phyloP scores from a whole-genome alignment of 2,888 invertebrate species.

The Phrixothrix hirtus region DNA sequence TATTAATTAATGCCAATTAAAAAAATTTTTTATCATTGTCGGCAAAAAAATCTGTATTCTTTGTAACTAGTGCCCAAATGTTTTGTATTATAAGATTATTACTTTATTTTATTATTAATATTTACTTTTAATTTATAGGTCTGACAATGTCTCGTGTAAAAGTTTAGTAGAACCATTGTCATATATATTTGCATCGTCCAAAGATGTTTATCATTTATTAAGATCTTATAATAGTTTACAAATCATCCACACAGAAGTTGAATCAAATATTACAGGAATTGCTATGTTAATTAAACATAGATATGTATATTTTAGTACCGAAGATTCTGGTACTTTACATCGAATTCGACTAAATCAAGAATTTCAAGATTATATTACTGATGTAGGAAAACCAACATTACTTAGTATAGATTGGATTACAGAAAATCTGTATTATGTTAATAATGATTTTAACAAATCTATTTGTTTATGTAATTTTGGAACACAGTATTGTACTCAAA shows the following conservation, averaged over 20 bases:
- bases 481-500: slow-evolving; percentile 42
- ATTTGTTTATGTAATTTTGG: slow-evolving; percentile 51
- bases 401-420: slow-evolving; percentile 77
- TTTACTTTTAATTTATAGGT: slow-evolving; percentile 45
- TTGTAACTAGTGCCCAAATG: too few relatives aligned
- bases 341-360: slow-evolving; percentile 52
- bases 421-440: slow-evolving; percentile 69
- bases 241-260: slow-evolving; percentile 55
- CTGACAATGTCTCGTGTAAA: slow-evolving; percentile 70
- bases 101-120: background rate
- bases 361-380: slow-evolving; percentile 49
- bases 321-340: slow-evolving; percentile 55
- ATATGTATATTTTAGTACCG: slow-evolving; percentile 59
- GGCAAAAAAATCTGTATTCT: background rate
- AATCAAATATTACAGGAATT: slow-evolving; percentile 59
- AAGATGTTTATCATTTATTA: slow-evolving; percentile 61
- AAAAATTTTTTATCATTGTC: background rate
- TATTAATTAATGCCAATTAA: background rate
- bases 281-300: slow-evolving; percentile 58
- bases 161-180: slow-evolving; percentile 62
- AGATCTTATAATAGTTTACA: slow-evolving; percentile 47
- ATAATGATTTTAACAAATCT: slow-evolving; percentile 43
- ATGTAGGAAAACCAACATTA: slow-evolving; percentile 59
- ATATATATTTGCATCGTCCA: slow-evolving; percentile 60
- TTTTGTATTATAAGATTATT: too few relatives aligned